Percentiles rank a stretch among this genome's conserved stretches.
Evolutionary conservation across 2,113 vertebrate genomes (phyloP).

Genomic region (Cephalopholis sonnerati): DNA sequence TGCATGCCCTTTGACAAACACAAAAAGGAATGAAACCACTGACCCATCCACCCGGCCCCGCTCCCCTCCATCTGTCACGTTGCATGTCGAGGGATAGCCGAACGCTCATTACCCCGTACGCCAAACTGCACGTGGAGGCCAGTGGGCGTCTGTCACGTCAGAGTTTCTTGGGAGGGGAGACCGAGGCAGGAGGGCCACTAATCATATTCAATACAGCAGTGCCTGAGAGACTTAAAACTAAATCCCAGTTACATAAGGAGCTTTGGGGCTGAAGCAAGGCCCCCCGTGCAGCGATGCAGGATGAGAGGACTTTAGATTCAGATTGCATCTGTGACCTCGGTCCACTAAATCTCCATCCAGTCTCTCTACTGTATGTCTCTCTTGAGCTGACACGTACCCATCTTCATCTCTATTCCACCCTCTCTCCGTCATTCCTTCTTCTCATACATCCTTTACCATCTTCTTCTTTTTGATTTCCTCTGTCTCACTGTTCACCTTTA

Average conservation of each 20-base stretch:
- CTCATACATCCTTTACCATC: conserved; percentile 31
- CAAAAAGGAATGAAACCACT: conserved; percentile 37
- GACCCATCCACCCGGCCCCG: conserved; percentile 14
- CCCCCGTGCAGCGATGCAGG: conserved; percentile 68
- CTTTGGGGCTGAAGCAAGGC: conserved; percentile 73
- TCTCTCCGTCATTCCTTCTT: conserved; percentile 1
- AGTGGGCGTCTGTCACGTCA: conserved; percentile 63
- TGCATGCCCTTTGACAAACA: conserved; percentile 42
- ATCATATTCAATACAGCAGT: conserved; percentile 84
- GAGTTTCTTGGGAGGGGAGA: conserved; percentile 69
- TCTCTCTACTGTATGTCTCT: conserved; percentile 40
- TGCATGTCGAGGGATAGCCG: conserved; percentile 57
- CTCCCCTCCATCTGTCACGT: conserved; percentile 64
- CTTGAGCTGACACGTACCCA: conserved; percentile 23
- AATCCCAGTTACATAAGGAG: conserved; percentile 82
- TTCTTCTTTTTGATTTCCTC: conserved; percentile 8
- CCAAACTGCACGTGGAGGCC: conserved; percentile 54
- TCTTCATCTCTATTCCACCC: conserved; percentile 37
- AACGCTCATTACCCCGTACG: conserved; percentile 50
- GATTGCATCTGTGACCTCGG: conserved; percentile 79
- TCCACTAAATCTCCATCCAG: conserved; percentile 67
- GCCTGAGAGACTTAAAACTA: conserved; percentile 78
- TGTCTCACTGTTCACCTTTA: not conserved
- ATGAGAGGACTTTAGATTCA: conserved; percentile 75
- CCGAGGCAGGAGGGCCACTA: conserved; percentile 72